phyloP scores from a whole-genome alignment of 2,888 invertebrate genomes.

The Eubasilissa splendida region DNA sequence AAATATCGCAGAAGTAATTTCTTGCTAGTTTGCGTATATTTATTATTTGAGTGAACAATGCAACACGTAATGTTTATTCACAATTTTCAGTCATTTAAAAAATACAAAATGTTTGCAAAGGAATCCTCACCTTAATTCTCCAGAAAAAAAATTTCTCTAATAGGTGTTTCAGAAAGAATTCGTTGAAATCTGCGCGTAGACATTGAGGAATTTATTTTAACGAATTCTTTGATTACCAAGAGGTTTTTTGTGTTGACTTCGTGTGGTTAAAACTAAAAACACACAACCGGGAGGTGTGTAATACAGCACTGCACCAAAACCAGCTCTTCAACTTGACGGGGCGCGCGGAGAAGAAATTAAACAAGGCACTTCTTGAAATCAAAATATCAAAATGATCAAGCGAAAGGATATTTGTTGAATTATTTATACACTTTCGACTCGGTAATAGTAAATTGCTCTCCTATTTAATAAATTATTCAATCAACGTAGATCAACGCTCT shows the following conservation, averaged over 20 bases:
- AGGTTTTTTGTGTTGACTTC: background rate
- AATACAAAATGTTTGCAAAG: no score
- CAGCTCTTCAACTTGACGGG: background rate
- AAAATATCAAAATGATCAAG: conserved; percentile 3
- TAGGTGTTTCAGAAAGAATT: no score
- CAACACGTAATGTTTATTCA: no score
- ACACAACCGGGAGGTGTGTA: background rate
- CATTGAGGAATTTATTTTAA: no score
- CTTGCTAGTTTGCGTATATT: no score
- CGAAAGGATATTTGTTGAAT: background rate
- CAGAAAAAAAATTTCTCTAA: no score
- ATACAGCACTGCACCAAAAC: conserved; percentile 13
- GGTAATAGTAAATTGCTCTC: conserved; percentile 21
- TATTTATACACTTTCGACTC: conserved; percentile 18
- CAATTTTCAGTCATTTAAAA: no score
- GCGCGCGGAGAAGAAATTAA: background rate
- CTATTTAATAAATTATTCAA: conserved; percentile 26
- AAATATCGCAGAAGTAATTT: no score
- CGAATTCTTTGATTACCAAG: background rate
- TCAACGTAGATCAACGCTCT: conserved; percentile 21
- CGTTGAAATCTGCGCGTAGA: no score
- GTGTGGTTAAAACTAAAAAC: background rate
- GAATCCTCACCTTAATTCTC: no score
- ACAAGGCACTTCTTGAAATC: conserved; percentile 1
- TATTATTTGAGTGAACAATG: no score